phyloP scores from a whole-genome alignment of 2,888 invertebrate species.

The Capitulum mitella region DNA sequence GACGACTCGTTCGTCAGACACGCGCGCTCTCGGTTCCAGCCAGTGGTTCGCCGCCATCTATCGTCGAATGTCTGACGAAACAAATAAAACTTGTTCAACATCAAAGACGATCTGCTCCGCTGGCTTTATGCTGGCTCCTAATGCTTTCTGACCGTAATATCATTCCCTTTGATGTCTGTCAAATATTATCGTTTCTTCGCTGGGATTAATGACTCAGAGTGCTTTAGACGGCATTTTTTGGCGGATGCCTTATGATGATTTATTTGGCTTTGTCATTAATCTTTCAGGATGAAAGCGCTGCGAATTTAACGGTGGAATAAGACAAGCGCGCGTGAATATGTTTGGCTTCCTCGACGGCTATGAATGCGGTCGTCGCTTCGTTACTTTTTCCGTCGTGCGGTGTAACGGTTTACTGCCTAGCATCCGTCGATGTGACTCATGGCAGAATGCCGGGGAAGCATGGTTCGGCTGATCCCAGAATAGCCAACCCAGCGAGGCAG shows the following conservation, averaged over 20 bases:
- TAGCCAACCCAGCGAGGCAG: too few species aligned
- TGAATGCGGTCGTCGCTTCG: neutral
- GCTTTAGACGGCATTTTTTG: constrained; percentile 25
- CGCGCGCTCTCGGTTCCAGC: neutral
- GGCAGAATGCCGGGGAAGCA: too few species aligned
- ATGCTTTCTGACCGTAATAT: constrained; percentile 20
- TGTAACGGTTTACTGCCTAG: neutral
- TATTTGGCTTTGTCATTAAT: constrained; percentile 25
- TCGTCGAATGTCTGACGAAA: neutral
- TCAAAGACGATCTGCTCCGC: constrained; percentile 7
- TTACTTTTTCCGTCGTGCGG: neutral
- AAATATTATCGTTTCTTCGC: constrained; percentile 25
- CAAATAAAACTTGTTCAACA: neutral
- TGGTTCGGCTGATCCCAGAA: too few species aligned
- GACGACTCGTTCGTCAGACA: neutral
- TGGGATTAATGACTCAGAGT: constrained; percentile 10
- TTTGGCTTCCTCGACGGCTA: neutral
- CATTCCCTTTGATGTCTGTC: constrained; percentile 23
- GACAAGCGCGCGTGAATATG: neutral
- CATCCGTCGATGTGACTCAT: neutral
- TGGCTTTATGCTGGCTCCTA: constrained; percentile 20
- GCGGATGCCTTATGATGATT: constrained; percentile 24
- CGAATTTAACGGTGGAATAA: constrained; percentile 18
- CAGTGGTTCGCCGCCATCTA: too few species aligned
- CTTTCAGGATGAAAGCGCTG: constrained; percentile 18